A percentile compares a stretch with the other conserved stretches of the same genome.
These are phyloP conservation scores for Furcifer pardalis DNA, from an alignment of 2,797 vertebrate species.

Conservation along the genomic window DNA sequence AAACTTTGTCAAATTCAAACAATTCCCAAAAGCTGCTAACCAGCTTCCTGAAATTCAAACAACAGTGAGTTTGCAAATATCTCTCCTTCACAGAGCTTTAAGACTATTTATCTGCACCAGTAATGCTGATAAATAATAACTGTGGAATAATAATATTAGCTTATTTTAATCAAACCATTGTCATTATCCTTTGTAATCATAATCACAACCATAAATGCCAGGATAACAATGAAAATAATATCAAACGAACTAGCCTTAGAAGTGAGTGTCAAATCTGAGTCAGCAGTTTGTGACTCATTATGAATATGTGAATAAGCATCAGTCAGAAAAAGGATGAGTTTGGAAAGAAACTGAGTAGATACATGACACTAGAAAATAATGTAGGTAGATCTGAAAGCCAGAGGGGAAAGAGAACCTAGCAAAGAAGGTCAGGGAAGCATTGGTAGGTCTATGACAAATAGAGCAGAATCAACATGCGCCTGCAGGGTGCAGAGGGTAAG, in stretches of 20 bases:
- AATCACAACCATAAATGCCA: neutral
- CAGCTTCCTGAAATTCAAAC: too few species aligned
- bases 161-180: too few species aligned
- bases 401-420: neutral
- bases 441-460: neutral
- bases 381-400: constrained; percentile 9
- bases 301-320: constrained; percentile 7
- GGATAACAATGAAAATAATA: neutral
- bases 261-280: neutral
- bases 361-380: neutral
- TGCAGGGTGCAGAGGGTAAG: neutral
- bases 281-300: neutral
- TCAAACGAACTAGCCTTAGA: neutral
- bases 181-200: too few species aligned
- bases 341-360: constrained; percentile 9
- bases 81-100: too few species aligned
- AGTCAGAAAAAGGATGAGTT: neutral
- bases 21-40: too few species aligned
- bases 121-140: too few species aligned
- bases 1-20: too few species aligned
- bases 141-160: too few species aligned
- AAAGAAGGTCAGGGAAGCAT: constrained; percentile 21
- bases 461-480: constrained; percentile 19
- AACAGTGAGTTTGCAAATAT: too few species aligned
- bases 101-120: too few species aligned